These are phyloP conservation scores for Parotia lawesii DNA, from an alignment of 2,113 vertebrate species.

Conservation along the genomic window DNA sequence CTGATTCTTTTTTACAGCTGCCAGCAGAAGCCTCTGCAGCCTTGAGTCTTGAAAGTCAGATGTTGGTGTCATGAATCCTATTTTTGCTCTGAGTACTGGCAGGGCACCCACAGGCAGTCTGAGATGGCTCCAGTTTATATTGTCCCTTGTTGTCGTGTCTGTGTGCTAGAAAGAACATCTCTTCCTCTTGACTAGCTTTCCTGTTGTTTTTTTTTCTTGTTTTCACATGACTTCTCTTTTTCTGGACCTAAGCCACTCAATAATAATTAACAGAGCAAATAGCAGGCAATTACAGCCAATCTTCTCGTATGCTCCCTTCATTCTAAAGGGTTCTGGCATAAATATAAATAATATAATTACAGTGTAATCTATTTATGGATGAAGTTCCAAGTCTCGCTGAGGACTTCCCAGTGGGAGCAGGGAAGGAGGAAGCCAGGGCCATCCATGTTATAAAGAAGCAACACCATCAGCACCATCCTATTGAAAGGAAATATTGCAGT, in stretches of 20 bases:
- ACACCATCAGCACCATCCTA: neutral
- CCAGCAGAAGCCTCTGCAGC: neutral
- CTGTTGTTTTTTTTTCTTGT: neutral
- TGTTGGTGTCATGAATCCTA: slow-evolving; percentile 6
- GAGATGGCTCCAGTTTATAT: neutral
- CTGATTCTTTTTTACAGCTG: neutral
- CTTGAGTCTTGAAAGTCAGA: slow-evolving; percentile 15
- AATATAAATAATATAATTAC: neutral
- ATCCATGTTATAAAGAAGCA: neutral
- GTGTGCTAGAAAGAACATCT: neutral
- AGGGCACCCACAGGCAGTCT: neutral
- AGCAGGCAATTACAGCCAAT: neutral
- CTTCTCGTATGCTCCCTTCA: neutral
- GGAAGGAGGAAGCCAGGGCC: neutral
- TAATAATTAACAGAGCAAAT: neutral
- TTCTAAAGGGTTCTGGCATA: neutral
- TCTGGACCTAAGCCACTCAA: neutral
- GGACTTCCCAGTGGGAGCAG: neutral
- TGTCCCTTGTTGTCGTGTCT: neutral
- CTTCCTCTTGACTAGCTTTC: neutral
- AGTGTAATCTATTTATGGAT: neutral
- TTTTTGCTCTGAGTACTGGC: slow-evolving; percentile 11
- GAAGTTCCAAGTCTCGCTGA: neutral
- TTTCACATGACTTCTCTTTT: neutral
- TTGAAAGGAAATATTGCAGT: neutral